Base-by-base conservation (phyloP, 2,113 vertebrate genomes). In the Montifringilla adamsi region DNA sequence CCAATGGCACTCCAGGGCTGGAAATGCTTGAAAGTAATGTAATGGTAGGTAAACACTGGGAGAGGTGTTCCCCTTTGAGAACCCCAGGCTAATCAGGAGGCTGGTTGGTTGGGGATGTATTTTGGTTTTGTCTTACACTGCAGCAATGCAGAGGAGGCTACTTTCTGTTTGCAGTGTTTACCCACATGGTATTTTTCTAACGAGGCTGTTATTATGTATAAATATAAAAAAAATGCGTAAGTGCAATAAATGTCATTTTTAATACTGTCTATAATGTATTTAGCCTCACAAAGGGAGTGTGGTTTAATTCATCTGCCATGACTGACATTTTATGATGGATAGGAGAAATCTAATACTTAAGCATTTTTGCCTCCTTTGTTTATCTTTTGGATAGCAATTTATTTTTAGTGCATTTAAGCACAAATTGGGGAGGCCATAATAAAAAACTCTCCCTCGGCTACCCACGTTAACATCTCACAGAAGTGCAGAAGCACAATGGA, bases 1-100 rank as follows among this genome's bases (percentile, higher is more conserved):
- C 99, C 98, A 99, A 99, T 75, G 99, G 99, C 95, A 99, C 99
- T 90, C 99, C 99, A 84, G 99, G 99, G 96, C 98, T 99, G 96
- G 99, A 99, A 98, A 99, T 99, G 99, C 98, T 99, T 98, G 99
- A 99, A 98, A 99, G 99, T 98, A 99, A 99, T 47, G 98, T 99
- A 88, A 99, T 99, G 99, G 99, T 99, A 79, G 79, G 98, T 84
- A 59, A 68, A 60, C 49, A 4, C 30, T 11, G 72, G 72, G 64
- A 93, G 86, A 89, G 13, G 19, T 12, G 13, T 28, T 94, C 68
- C 56, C 43, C 9, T 63, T 3, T 67, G 59, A 50, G 58, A 70
- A 55, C 69, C 47, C 37, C 13, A 49, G 43, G 77, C 37, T 87
- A 24, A 84, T 44, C 55, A 53, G 39, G 67, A 88, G 56, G 52